Evolutionary conservation across 2,113 vertebrate species (phyloP).

Genomic region (Cryptotis parvus): DNA sequence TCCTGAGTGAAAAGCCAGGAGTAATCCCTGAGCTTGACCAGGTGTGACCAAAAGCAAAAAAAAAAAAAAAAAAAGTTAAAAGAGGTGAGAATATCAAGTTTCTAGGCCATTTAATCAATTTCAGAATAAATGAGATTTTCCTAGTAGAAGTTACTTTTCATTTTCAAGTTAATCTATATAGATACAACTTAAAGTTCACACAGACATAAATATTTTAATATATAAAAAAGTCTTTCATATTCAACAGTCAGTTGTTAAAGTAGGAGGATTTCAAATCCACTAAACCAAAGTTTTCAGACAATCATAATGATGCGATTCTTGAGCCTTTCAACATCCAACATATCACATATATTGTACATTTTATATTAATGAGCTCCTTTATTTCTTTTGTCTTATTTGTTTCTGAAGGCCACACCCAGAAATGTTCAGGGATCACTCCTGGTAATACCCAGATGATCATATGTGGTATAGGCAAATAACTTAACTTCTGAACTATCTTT

Average conservation of each 20-base stretch:
- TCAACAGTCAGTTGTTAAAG: neutral
- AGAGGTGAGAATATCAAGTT: neutral
- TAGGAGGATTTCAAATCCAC: neutral
- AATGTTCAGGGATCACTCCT: no score
- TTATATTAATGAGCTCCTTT: neutral
- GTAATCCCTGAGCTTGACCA: no score
- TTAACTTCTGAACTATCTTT: no score
- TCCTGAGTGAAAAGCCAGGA: no score
- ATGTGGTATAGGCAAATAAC: no score
- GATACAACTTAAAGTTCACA: neutral
- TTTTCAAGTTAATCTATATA: slow-evolving; percentile 10
- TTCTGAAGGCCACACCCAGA: no score
- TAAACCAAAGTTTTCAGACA: neutral
- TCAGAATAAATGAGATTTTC: slow-evolving; percentile 6
- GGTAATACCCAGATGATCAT: no score
- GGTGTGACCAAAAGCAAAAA: no score
- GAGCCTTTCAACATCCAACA: neutral
- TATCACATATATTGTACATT: neutral
- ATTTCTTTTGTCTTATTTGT: no score
- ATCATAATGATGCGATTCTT: neutral
- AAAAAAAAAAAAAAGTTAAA: no score
- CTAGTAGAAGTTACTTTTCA: slow-evolving; percentile 17
- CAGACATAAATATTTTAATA: neutral
- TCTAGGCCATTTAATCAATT: neutral
- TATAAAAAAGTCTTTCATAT: slow-evolving; percentile 18